Conservation (phyloP, 2,797 vertebrate species). For the Paratrypauchen microcephalus region DNA sequence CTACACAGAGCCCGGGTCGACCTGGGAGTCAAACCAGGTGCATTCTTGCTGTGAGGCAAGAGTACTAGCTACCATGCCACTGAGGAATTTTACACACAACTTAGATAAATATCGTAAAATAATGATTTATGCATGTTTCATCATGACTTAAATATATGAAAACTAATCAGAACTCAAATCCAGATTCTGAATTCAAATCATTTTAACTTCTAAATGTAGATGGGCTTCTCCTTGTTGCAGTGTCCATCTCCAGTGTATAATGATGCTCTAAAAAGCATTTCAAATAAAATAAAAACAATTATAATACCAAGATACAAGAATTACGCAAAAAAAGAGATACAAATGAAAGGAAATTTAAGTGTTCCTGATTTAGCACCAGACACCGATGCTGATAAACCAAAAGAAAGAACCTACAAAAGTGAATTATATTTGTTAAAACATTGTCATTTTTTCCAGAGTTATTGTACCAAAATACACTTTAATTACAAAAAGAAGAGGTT, state of each 20-base stretch:
- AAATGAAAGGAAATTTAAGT: not conserved
- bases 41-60: no score
- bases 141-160: no score
- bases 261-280: slow-evolving; percentile 22
- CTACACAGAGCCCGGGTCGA: no score
- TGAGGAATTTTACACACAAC: no score
- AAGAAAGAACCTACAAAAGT: slow-evolving; percentile 26
- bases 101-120: no score
- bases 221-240: not conserved
- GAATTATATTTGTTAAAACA: slow-evolving; percentile 20
- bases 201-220: not conserved
- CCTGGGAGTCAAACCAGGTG: no score
- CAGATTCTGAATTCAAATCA: not conserved
- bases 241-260: slow-evolving; percentile 56
- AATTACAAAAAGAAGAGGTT: slow-evolving; percentile 46
- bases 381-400: slow-evolving; percentile 14
- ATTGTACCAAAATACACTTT: slow-evolving; percentile 74
- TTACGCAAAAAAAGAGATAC: not conserved
- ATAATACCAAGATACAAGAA: slow-evolving; percentile 3
- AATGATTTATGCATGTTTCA: no score
- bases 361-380: slow-evolving; percentile 35
- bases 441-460: slow-evolving; percentile 10
- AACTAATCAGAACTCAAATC: not conserved
- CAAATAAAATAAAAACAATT: slow-evolving; percentile 12
- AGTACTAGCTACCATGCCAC: no score